Percentiles rank a stretch among this genome's conserved stretches.
Evolutionary conservation across 1,140 invertebrate genomes (phyloP).

Genomic region (Zaprionus ornatus): DNA sequence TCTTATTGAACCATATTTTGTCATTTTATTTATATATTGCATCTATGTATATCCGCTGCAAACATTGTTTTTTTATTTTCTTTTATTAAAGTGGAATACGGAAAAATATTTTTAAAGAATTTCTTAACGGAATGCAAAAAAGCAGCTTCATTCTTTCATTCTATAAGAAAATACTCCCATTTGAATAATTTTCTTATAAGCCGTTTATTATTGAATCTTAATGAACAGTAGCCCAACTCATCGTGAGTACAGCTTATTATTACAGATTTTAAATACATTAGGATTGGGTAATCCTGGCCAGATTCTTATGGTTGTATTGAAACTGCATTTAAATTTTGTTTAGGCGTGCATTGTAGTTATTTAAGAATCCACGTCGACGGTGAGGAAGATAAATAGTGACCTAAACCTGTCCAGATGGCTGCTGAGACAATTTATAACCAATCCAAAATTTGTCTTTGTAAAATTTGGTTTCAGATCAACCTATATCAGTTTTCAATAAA

Average conservation of each 20-base stretch:
- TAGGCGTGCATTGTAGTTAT: not conserved
- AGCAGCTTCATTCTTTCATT: no score
- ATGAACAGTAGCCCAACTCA: not conserved
- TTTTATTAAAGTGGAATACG: no score
- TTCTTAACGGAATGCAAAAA: no score
- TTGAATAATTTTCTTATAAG: not conserved
- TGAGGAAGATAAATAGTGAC: no score
- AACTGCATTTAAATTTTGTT: not conserved
- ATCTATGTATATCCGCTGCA: no score
- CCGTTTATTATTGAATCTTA: not conserved
- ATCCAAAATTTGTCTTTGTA: not conserved
- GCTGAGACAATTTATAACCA: not conserved
- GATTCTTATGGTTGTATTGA: not conserved
- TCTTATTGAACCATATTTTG: no score
- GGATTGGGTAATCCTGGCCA: not conserved
- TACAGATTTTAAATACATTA: not conserved
- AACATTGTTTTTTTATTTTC: no score
- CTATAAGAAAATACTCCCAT: no score
- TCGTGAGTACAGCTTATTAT: not conserved
- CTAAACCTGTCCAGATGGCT: slow-evolving; percentile 1
- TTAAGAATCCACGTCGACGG: not conserved
- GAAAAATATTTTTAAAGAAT: no score
- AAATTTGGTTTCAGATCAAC: not conserved
- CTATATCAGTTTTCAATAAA: not conserved
- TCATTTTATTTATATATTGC: no score